Evolutionary conservation across 2,797 vertebrate species (phyloP), one percentile per base, ranked within the genome.

Genomic region (Anguilla megastoma): DNA sequence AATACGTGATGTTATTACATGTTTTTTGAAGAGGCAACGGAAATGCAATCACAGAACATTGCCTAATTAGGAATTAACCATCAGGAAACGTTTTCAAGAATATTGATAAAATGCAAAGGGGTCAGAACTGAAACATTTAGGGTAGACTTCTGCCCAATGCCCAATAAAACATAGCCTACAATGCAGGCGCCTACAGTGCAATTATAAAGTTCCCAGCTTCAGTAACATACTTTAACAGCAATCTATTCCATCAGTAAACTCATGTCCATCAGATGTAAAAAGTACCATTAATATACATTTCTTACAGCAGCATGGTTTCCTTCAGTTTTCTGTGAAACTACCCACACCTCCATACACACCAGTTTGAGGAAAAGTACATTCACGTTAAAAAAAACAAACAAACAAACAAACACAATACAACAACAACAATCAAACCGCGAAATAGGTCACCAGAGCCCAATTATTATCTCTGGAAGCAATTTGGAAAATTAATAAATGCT

Each of bases 381-480:
- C 74, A 79, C 30, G 2, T 33, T 0, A 14, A 76, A 79, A 79
- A 79, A 79, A 36, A 79, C 0, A 6, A 79, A 33, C 2, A 6
- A 3, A 12, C 30, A 36, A 76, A 74, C 24, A 41, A 30, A 33
- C 3, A n/a, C 9, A 74, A 45, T 45, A 5, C 41, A 7, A 18
- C 36, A 76, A 33, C 36, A 33, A 76, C 18, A 82, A 50, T 24
- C 41, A 82, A 82, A 50, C 24, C 45, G 27, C n/a, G 36, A 54
- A 18, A 27, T 30, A 10, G 27, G 48, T 36, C 30, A 85, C 58
- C n/a, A 58, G 83, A 60, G 21, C 30, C 30, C 30, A 84, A 56
- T 12, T 4, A 84, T 30, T 18, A 41, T 85, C n/a, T 60, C 10
- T 58, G 66, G 71, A 85, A 85, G 58, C 87, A 41, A 45, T 58